phyloP scores from a whole-genome alignment of 2,113 vertebrate genomes.

The Megaceryle torquata region DNA sequence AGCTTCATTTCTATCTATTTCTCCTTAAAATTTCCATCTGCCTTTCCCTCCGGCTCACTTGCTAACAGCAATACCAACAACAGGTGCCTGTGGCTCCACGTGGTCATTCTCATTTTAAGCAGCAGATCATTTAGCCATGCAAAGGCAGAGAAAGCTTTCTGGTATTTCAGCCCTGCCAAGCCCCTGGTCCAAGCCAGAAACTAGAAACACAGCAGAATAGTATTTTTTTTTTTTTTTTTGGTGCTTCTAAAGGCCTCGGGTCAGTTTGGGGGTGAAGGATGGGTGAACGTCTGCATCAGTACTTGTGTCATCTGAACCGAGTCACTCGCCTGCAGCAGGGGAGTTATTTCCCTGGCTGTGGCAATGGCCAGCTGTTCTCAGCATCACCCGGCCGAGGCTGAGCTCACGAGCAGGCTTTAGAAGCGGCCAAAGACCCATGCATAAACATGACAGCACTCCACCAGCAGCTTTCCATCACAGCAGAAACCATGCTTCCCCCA shows the following conservation, averaged over 20 bases:
- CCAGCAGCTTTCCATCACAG: constrained; percentile 24
- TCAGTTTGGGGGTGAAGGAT: not conserved
- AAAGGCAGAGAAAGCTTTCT: not conserved
- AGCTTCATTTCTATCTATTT: not conserved
- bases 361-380: not conserved
- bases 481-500: not conserved
- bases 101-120: not conserved
- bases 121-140: not conserved
- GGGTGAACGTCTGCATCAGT: not conserved
- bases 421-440: not conserved
- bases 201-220: not conserved
- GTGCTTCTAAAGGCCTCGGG: not conserved
- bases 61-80: not conserved
- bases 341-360: not conserved
- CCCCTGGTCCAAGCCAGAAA: not conserved
- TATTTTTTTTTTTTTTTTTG: not conserved
- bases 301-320: not conserved
- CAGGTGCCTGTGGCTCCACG: not conserved
- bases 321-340: not conserved
- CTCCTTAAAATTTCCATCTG: not conserved
- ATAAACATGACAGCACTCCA: not conserved
- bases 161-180: not conserved
- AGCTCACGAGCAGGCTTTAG: not conserved
- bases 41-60: not conserved
- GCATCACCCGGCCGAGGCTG: not conserved